Evolutionary conservation across 2,888 invertebrate species (phyloP).

Genomic region (Oligia fasciuncula): DNA sequence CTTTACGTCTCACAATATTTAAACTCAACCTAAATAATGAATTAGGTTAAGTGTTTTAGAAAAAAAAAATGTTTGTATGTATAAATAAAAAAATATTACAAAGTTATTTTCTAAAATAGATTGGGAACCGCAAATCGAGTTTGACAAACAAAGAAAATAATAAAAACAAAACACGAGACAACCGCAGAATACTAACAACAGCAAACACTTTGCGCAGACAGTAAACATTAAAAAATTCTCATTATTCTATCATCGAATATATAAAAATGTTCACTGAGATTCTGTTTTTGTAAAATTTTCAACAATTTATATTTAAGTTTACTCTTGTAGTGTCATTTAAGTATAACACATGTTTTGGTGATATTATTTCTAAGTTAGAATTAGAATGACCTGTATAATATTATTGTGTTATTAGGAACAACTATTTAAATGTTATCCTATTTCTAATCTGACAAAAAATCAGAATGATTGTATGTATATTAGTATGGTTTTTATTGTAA

Average conservation of each 20-base stretch:
- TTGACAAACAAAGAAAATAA: conserved; percentile 33
- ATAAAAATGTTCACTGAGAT: not conserved
- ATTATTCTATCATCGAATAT: conserved; percentile 8
- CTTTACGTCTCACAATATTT: not conserved
- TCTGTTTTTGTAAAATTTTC: not conserved
- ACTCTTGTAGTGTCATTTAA: not conserved
- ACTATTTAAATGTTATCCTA: not conserved
- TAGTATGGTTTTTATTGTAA: too few species aligned
- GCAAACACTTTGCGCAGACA: conserved; percentile 25
- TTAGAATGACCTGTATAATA: not conserved
- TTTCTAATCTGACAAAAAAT: too few species aligned
- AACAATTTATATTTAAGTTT: not conserved
- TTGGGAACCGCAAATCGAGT: conserved; percentile 25
- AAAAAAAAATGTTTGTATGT: too few species aligned
- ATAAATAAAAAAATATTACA: not conserved
- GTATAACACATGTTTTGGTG: not conserved
- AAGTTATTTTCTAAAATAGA: conserved; percentile 11
- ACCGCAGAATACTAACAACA: conserved; percentile 53
- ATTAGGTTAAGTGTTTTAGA: too few species aligned
- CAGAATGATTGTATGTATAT: too few species aligned
- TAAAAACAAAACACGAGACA: conserved; percentile 35
- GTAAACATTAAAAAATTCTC: conserved; percentile 20
- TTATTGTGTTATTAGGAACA: not conserved
- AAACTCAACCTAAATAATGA: not conserved
- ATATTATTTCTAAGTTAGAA: not conserved